These are phyloP conservation scores for Drosophila longiperda DNA, from an alignment of 2,888 invertebrate genomes.

Conservation along the genomic window DNA sequence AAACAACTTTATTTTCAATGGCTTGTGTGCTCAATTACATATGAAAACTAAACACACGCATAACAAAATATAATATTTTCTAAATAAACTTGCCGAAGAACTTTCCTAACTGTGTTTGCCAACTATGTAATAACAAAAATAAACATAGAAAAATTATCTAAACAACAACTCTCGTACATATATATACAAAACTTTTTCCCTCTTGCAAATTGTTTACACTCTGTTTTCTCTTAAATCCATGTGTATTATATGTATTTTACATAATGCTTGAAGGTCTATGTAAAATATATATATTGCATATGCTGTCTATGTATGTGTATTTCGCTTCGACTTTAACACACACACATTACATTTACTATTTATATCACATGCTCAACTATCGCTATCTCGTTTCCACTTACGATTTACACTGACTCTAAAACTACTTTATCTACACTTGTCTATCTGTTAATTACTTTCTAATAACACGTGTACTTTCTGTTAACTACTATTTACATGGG, in stretches of 20 bases:
- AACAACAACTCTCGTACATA: constrained; percentile 17
- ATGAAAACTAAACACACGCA: constrained; percentile 64
- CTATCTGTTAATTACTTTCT: constrained; percentile 11
- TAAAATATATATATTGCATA: constrained; percentile 72
- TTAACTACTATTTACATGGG: constrained; percentile 14
- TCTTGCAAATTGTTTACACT: constrained; percentile 70
- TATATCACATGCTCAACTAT: constrained; percentile 20
- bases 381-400: constrained; percentile 20
- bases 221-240: constrained; percentile 50
- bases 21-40: constrained; percentile 57
- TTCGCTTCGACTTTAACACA: constrained; percentile 37
- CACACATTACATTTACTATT: constrained; percentile 13
- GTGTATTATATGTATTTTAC: constrained; percentile 72
- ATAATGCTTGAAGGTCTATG: constrained; percentile 37
- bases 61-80: constrained; percentile 54
- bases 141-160: constrained; percentile 34
- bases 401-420: constrained; percentile 27
- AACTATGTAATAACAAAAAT: constrained; percentile 31
- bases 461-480: constrained; percentile 19
- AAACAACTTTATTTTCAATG: constrained; percentile 43
- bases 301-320: constrained; percentile 78
- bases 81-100: constrained; percentile 36
- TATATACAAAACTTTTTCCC: constrained; percentile 71
- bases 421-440: constrained; percentile 14
- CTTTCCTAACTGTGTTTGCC: constrained; percentile 45